These are phyloP conservation scores for Acipenser oxyrinchus DNA, from an alignment of 2,797 vertebrate genomes.

Conservation along the genomic window DNA sequence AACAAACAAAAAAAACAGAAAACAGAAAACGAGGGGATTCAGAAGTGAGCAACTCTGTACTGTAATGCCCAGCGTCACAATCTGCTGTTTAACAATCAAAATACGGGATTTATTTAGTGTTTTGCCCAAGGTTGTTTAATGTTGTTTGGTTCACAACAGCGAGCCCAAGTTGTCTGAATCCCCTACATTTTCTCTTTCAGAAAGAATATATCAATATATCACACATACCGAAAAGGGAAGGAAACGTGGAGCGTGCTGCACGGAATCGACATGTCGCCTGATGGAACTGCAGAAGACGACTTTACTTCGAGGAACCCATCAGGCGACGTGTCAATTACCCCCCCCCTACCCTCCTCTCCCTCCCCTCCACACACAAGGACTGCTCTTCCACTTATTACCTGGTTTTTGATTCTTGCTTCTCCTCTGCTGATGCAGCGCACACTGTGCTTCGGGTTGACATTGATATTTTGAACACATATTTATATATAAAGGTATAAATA, in stretches of 20 bases:
- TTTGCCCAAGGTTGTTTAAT: neutral
- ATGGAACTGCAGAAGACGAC: no score
- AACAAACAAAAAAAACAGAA: no score
- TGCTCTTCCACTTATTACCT: neutral
- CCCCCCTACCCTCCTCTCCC: no score
- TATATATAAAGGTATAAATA: conserved; percentile 67
- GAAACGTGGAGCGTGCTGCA: no score
- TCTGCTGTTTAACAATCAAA: neutral
- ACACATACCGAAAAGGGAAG: neutral
- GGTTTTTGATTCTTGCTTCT: conserved; percentile 2
- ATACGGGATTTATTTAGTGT: neutral
- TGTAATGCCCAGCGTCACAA: neutral
- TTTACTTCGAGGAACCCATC: no score
- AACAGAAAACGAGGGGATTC: neutral
- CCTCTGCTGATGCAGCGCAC: conserved; percentile 16
- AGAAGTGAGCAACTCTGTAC: neutral
- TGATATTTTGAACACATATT: conserved; percentile 48
- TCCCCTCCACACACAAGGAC: neutral
- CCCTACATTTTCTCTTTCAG: neutral
- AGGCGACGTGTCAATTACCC: neutral
- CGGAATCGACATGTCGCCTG: no score
- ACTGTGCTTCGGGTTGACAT: conserved; percentile 33
- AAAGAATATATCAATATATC: neutral
- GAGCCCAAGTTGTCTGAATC: neutral
- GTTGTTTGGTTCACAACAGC: neutral